These are phyloP conservation scores for Calycopis cecrops DNA, from an alignment of 1,140 invertebrate species.

Conservation along the genomic window DNA sequence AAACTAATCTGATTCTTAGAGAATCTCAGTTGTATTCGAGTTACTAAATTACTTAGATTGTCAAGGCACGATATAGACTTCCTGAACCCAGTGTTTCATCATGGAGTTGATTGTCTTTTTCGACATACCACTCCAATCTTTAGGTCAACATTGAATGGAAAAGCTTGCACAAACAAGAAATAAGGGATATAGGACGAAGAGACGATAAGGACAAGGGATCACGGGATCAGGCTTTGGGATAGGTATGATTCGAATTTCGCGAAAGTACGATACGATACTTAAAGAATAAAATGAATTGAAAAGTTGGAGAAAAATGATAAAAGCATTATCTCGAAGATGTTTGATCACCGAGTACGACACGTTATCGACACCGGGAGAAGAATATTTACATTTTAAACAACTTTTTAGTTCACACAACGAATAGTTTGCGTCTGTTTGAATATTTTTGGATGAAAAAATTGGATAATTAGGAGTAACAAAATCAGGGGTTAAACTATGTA, in stretches of 20 bases:
- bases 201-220: too few relatives aligned
- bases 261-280: constrained; percentile 37
- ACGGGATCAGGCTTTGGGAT: too few relatives aligned
- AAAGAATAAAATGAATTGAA: constrained; percentile 20
- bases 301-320: constrained; percentile 18
- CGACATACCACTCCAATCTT: background rate
- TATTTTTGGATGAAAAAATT: constrained; percentile 8
- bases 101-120: background rate
- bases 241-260: constrained; percentile 26
- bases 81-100: background rate
- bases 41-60: background rate
- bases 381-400: constrained; percentile 23
- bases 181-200: background rate
- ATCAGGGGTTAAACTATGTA: constrained; percentile 21
- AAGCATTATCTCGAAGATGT: too few relatives aligned
- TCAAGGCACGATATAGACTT: background rate
- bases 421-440: constrained; percentile 12
- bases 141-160: background rate
- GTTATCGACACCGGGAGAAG: constrained; percentile 21
- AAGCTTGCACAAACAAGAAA: background rate
- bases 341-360: constrained; percentile 28
- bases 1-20: background rate
- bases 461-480: constrained; percentile 17
- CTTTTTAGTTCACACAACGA: constrained; percentile 18
- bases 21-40: background rate